phyloP scores from a whole-genome alignment of 2,888 invertebrate species.

The Megamerina dolium region DNA sequence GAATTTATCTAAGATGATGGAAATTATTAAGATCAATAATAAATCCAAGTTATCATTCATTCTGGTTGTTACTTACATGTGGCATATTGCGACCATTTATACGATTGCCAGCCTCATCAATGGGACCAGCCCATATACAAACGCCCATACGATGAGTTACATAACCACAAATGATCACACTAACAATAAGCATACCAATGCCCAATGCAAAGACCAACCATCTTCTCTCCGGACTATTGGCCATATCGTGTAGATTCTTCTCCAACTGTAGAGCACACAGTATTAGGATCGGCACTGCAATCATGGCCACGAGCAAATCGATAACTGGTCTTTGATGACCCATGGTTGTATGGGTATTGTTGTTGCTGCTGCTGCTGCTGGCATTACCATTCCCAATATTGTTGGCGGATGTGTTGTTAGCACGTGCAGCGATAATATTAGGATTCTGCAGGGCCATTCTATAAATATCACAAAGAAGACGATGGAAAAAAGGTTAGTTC shows the following conservation, averaged over 20 bases:
- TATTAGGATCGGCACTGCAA: conserved; percentile 48
- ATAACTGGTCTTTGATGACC: conserved; percentile 42
- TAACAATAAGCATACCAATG: conserved; percentile 47
- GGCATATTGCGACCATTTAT: conserved; percentile 26
- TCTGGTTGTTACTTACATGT: conserved; percentile 29
- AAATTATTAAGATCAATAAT: not conserved
- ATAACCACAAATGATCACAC: conserved; percentile 49
- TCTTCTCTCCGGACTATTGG: conserved; percentile 38
- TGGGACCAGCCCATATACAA: conserved; percentile 49
- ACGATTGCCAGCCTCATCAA: conserved; percentile 41
- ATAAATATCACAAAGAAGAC: conserved; percentile 6
- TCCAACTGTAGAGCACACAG: conserved; percentile 49
- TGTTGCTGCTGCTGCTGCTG: conserved; percentile 9
- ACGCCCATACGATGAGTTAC: conserved; percentile 50
- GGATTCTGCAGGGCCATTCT: conserved; percentile 46
- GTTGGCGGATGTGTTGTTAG: conserved; percentile 24
- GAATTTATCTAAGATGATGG: conserved; percentile 38
- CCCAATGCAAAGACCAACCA: conserved; percentile 50
- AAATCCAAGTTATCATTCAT: not conserved
- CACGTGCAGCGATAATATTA: conserved; percentile 34
- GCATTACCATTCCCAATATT: conserved; percentile 17
- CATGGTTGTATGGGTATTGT: conserved; percentile 5
- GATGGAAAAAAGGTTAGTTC: not conserved
- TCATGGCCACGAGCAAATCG: conserved; percentile 49
- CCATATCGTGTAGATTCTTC: conserved; percentile 48